Percentiles rank a stretch among this genome's conserved stretches.
phyloP scores from a whole-genome alignment of 1,140 invertebrate species.

The Pogonus chalceus region DNA sequence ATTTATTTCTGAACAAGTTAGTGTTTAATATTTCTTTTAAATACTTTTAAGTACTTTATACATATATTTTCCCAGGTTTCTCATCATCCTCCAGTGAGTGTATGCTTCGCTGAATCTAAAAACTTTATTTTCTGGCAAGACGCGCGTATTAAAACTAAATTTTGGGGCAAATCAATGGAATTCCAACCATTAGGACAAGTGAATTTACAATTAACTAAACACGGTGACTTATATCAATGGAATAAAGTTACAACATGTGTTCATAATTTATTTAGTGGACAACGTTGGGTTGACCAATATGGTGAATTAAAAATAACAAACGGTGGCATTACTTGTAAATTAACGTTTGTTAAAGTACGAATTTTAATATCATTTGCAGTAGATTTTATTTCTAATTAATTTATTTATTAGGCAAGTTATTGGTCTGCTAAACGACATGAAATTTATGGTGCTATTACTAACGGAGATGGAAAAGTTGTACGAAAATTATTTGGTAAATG shows the following conservation, averaged over 20 bases:
- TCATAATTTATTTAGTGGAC: constrained; percentile 72
- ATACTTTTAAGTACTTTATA: constrained; percentile 2
- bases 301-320: constrained; percentile 67
- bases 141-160: constrained; percentile 73
- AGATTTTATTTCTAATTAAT: not conserved
- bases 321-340: constrained; percentile 58
- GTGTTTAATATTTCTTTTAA: constrained; percentile 3
- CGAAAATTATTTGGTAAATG: constrained; percentile 67
- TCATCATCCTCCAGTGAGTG: constrained; percentile 78
- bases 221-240: constrained; percentile 65
- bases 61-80: constrained; percentile 49
- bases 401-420: constrained; percentile 52
- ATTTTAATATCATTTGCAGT: constrained; percentile 1
- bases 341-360: constrained; percentile 70
- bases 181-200: constrained; percentile 67
- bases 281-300: constrained; percentile 79
- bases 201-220: constrained; percentile 40
- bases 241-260: constrained; percentile 85
- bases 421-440: constrained; percentile 72
- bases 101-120: constrained; percentile 67
- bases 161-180: constrained; percentile 88
- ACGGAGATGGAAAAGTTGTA: constrained; percentile 48
- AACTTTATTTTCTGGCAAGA: constrained; percentile 76
- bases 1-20: constrained; percentile 59
- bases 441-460: constrained; percentile 47